Evolutionary conservation across 1,140 invertebrate species (phyloP), one percentile per base, ranked within the genome.

Genomic region (Cotesia chilonis): DNA sequence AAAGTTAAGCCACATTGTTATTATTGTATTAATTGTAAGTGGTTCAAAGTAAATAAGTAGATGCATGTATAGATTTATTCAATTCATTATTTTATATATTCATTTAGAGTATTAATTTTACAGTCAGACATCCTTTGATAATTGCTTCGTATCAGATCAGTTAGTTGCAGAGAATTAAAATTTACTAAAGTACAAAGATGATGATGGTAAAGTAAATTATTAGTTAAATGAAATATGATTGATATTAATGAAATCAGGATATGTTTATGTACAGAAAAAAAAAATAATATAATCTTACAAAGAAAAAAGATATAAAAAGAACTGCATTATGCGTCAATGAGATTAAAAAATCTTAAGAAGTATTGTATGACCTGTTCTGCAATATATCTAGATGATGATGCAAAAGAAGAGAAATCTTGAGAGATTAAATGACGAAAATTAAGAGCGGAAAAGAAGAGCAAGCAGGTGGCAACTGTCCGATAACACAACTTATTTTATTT

Each of bases 91-190:
- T 28, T 28, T 28, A 41, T 41, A 41, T 41, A 47, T 47, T 47
- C 41, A 47, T 47, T 7, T 47, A 28, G 4, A 47, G 41, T 47
- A 47, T 47, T 47, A 6, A 47, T 9, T 47, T 47, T 47, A 47
- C 41, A 47, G 41, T 47, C 35, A 20, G 10, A 35, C 35, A 14
- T 70, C 63, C 9, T 37, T 63, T 20, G 28, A 61, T 7, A 52
- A 47, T 61, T 37, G 57, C 54, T 70, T 63, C 41, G 41, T 64
- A 70, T 70, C 69, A 60, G 69, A 52, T 35, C 69, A 70, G 69
- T 63, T 60, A 70, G 60, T 41, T 12, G 20, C 17, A 47, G 59
- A 51, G 4, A 20, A 52, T 41, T 6, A 41, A n/a, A 64, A 10
- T 9, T 28, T 9, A 61, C 10, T 12, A 36, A 61, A 12, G 12